These are phyloP conservation scores for Leptodirus hochenwartii DNA, from an alignment of 2,888 invertebrate genomes.

Conservation along the genomic window DNA sequence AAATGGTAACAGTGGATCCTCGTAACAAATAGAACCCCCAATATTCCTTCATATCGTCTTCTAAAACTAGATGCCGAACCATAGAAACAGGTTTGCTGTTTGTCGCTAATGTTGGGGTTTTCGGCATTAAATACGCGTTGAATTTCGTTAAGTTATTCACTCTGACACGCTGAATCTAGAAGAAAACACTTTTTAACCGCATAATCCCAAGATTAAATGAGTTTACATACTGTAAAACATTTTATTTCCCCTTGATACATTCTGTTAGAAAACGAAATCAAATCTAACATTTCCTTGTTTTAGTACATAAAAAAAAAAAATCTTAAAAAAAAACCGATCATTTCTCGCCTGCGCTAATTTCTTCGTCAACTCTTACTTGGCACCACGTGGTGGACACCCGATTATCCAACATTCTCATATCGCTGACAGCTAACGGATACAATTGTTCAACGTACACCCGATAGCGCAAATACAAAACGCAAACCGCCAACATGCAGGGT, in stretches of 20 bases:
- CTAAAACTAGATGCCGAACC: slow-evolving; percentile 47
- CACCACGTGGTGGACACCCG: slow-evolving; percentile 66
- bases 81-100: slow-evolving; percentile 44
- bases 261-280: too few species aligned
- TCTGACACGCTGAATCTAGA: slow-evolving; percentile 45
- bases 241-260: too few species aligned
- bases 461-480: slow-evolving; percentile 53
- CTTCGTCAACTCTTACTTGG: slow-evolving; percentile 35
- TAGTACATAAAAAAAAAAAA: too few species aligned
- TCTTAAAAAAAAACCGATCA: neutral
- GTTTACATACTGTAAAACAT: neutral
- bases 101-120: slow-evolving; percentile 36
- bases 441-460: slow-evolving; percentile 49
- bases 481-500: slow-evolving; percentile 45
- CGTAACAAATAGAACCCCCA: slow-evolving; percentile 66
- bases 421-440: slow-evolving; percentile 56
- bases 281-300: too few species aligned
- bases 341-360: too few species aligned
- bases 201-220: neutral
- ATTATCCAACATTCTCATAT: slow-evolving; percentile 55
- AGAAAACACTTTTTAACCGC: too few species aligned
- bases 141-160: slow-evolving; percentile 59
- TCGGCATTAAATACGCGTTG: slow-evolving; percentile 53
- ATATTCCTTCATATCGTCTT: slow-evolving; percentile 66
- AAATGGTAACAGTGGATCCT: slow-evolving; percentile 55